Base-by-base conservation (phyloP, 1,140 invertebrate genomes). In the Drosophila azteca region DNA sequence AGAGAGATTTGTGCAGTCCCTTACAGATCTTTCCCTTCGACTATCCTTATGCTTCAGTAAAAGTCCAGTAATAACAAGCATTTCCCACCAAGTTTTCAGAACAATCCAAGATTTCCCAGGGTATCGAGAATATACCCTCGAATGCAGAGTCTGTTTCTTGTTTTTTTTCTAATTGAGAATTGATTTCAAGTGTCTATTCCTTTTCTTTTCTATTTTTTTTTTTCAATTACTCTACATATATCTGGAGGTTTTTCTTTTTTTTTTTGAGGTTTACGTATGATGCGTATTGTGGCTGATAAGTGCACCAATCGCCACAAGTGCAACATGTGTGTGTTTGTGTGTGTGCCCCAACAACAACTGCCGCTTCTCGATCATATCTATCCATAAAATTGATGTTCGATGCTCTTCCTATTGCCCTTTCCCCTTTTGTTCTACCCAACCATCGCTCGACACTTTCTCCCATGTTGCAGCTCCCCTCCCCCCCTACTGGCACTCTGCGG, bases 141-240 rank as follows among this genome's bases (percentile, higher is more conserved):
- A n/a, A n/a, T n/a, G n/a, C n/a, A n/a, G n/a, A n/a, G n/a, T n/a
- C n/a, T 24, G 22, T 1, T 24, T 24, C 22, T 24, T 24, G 22
- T 2, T 24, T 24, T 24, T 2, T 24, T 26, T 26, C 51, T 41
- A 70, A 65, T 79, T 65, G 49, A 35, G 24, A 69, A 79, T 79
- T 72, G 71, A 72, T 76, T 84, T 84, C 66, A 71, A 79, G 79
- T 76, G 66, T 77, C 58, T 76, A 55, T 73, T 70, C 31, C 24
- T 24, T 41, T 68, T 17, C 13, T 31, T 53, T 67, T 17, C 24
- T 24, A 39, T 55, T 17, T 6, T 31, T 53, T 67, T n/a, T 35
- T 55, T 46, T 59, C n/a, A n/a, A n/a, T 52, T 48, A 35, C 46
- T 53, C 49, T 58, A 52, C 54, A 64, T 55, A 52, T 59, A 64